Evolutionary conservation across 2,797 vertebrate species (phyloP), one percentile per base, ranked within the genome.

Genomic region (Chaunax sp.): DNA sequence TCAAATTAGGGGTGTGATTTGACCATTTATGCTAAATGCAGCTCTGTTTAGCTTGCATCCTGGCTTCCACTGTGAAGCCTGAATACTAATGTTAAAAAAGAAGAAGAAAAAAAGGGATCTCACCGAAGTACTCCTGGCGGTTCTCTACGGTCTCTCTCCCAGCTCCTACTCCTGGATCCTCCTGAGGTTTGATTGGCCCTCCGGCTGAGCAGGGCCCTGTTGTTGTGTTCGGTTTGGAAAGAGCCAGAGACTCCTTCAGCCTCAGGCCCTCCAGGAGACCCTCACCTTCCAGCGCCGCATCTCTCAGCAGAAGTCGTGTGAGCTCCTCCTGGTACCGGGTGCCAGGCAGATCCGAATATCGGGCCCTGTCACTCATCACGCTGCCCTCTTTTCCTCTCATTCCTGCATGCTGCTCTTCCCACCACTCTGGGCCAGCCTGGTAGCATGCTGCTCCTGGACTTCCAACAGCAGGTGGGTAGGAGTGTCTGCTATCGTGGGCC

Each of bases 71-170:
- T 0, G 1, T 9, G 25, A 11, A 8, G 22, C 11, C 12, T 58
- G 2, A 69, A 82, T 70, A 54, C 37, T 35, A 25, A 1, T 3
- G 20, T 50, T 60, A 18, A 50, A 51, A 23, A 22, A 35, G 11
- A 49, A 15, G 15, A 6, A 52, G 9, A 19, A 52, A 3, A 37
- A 7, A 16, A 40, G 20, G 25, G 20, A 70, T 81, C 94, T 96
- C 87, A 96, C 95, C 95, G 76, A 95, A 96, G 89, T 93, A 96
- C 81, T 96, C 95, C 83, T 94, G 94, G 3, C 95, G 91, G 76
- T 88, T 92, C 72, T 94, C 92, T 1, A 7, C 26, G 6, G 38
- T 65, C 61, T 92, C 92, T 82, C 94, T 71, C 6, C 85, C 87
- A 2, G 74, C 46, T 30, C 80, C 72, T 1, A 60, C 52, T 45